Evolutionary conservation across 2,113 vertebrate species (phyloP), one percentile per base, ranked within the genome.

Genomic region (Vulpes ferrilata): DNA sequence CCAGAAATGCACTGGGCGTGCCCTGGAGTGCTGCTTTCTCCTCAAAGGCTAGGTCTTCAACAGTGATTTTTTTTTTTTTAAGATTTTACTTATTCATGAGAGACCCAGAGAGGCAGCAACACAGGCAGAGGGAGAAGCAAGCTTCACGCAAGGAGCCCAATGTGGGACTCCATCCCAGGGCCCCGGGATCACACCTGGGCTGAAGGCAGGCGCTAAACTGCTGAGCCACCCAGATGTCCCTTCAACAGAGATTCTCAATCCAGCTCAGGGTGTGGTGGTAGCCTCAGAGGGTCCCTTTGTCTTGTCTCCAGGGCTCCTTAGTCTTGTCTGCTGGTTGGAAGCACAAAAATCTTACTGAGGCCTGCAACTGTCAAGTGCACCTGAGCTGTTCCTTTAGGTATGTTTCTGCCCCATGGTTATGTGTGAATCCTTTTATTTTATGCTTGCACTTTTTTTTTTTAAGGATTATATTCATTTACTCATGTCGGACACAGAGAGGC

Each of bases 1-100:
- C 99, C 95, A 99, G 98, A 96, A 99, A 95, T 64, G 99, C 98
- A 93, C 99, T 99, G 98, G 98, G 99, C 97, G 99, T 99, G 98
- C 98, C 98, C 95, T 98, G 99, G 89, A 99, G 92, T 2, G 90
- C 97, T 15, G 98, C 99, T 38, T 73, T 97, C 95, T 99, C 99
- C 98, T 99, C 99, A 3, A 98, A 98, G 1, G 99, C 99, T n/a
- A 99, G 96, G 96, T 99, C 99, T 92, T 99, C 99, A 0, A 98
- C 98, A 0, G 99, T 99, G 97, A 99, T 95, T 43, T 43, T 43
- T 43, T 43, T 43, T 43, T 43, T 43, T 43, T 43, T 43, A 43
- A 43, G 38, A 43, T 43, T 43, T 43, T 43, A 43, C 38, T 43
- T 43, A 43, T 43, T 43, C 38, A 43, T 43, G 38, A 43, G 38